phyloP scores from a whole-genome alignment of 2,113 vertebrate genomes.

The Ptilorrhoa leucosticta region DNA sequence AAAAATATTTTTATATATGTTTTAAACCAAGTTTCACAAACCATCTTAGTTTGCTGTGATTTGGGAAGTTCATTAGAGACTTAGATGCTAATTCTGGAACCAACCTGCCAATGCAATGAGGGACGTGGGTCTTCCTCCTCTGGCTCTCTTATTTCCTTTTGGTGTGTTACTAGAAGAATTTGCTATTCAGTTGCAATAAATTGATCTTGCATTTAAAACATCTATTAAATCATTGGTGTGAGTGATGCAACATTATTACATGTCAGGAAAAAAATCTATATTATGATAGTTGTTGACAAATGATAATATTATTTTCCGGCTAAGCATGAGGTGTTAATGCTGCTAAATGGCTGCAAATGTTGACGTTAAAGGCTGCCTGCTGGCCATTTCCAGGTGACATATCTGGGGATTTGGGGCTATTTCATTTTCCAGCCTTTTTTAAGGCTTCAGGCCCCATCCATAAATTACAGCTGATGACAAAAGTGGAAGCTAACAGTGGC shows the following conservation, averaged over 20 bases:
- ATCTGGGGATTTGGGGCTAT: conserved; percentile 66
- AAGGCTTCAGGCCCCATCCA: conserved; percentile 74
- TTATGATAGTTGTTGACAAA: conserved; percentile 69
- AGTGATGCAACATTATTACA: conserved; percentile 54
- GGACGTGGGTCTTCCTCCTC: not conserved
- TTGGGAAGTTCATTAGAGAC: not conserved
- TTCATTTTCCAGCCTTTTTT: conserved; percentile 71
- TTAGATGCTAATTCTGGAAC: not conserved
- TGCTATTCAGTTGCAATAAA: conserved; percentile 5
- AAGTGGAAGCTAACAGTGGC: conserved; percentile 80
- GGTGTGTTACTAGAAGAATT: not conserved
- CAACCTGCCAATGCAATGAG: not conserved
- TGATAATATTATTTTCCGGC: conserved; percentile 65
- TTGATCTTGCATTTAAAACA: conserved; percentile 44
- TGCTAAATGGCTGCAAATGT: conserved; percentile 72
- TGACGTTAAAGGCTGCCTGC: conserved; percentile 63
- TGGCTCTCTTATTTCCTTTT: not conserved
- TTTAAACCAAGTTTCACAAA: not conserved
- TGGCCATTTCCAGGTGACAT: conserved; percentile 76
- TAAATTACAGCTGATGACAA: conserved; percentile 86
- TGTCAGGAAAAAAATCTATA: conserved; percentile 53
- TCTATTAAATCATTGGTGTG: conserved; percentile 35
- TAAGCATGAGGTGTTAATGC: conserved; percentile 66
- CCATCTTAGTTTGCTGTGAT: not conserved
- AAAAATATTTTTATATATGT: not conserved